A percentile compares a stretch with the other conserved stretches of the same genome.
Conservation (phyloP, 2,888 invertebrate species). For the Lasius fuliginosus region DNA sequence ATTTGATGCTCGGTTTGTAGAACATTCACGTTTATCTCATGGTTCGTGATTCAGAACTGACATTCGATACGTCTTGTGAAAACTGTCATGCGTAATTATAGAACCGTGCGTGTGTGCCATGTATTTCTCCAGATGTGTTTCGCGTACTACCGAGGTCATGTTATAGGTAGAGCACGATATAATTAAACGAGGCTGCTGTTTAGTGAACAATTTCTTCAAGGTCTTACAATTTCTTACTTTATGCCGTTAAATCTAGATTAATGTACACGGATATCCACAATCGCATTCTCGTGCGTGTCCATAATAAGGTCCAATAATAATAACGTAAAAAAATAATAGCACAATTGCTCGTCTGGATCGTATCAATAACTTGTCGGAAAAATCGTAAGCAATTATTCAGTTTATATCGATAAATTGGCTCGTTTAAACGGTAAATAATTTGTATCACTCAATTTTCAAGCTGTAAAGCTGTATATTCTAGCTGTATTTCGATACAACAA, state of each 20-base stretch:
- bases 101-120: conserved; percentile 25
- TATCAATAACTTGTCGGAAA: background rate
- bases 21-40: conserved; percentile 47
- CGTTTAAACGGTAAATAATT: conserved; percentile 51
- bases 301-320: background rate
- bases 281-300: background rate
- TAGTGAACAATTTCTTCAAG: conserved; percentile 41
- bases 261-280: background rate
- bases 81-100: conserved; percentile 55
- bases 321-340: background rate
- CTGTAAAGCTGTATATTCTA: conserved; percentile 3
- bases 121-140: conserved; percentile 39
- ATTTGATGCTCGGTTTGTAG: conserved; percentile 14
- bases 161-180: conserved; percentile 42
- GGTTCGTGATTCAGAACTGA: conserved; percentile 45
- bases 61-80: conserved; percentile 52
- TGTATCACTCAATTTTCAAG: conserved; percentile 12
- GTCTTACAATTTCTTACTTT: conserved; percentile 14
- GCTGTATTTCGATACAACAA: conserved; percentile 24
- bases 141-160: conserved; percentile 9
- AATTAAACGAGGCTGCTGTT: conserved; percentile 37
- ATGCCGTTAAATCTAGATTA: conserved; percentile 29
- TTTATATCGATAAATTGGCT: conserved; percentile 22
- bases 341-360: background rate
- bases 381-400: conserved; percentile 27